A percentile compares a stretch with the other conserved stretches of the same genome.
These are phyloP conservation scores for Drosophila antonietae DNA, from an alignment of 2,888 invertebrate species.

Conservation along the genomic window DNA sequence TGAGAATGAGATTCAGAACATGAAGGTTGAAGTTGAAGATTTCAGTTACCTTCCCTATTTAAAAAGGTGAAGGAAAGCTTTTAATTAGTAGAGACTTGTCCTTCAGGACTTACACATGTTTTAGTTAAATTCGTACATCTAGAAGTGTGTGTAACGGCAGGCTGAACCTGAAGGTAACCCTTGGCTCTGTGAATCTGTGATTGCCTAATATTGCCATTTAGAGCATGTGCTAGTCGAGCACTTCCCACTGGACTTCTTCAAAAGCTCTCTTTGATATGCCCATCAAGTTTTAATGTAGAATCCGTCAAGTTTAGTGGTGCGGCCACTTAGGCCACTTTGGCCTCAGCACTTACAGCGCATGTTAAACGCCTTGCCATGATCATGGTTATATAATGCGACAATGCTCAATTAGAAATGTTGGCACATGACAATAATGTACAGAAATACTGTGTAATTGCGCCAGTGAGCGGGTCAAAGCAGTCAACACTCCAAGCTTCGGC, in stretches of 20 bases:
- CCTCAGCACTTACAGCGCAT: not conserved
- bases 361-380: slow-evolving; percentile 3
- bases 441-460: slow-evolving; percentile 22
- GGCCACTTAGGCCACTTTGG: slow-evolving; percentile 2
- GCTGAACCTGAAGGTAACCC: too few relatives aligned
- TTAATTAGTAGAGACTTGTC: not conserved
- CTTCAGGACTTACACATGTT: not conserved
- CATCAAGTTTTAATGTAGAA: not conserved
- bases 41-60: too few relatives aligned
- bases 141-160: not conserved
- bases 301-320: not conserved
- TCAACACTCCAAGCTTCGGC: slow-evolving; percentile 27
- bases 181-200: too few relatives aligned
- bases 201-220: not conserved
- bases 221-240: not conserved
- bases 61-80: too few relatives aligned
- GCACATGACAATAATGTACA: slow-evolving; percentile 6
- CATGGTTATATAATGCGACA: slow-evolving; percentile 23
- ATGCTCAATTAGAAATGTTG: slow-evolving; percentile 36
- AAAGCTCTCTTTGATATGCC: not conserved
- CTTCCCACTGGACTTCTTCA: not conserved
- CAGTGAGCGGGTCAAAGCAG: slow-evolving; percentile 45
- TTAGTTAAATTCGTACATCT: accelerated
- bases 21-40: too few relatives aligned
- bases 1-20: too few relatives aligned